phyloP scores from a whole-genome alignment of 2,113 vertebrate genomes.

The Thalassarche chlororhynchos region DNA sequence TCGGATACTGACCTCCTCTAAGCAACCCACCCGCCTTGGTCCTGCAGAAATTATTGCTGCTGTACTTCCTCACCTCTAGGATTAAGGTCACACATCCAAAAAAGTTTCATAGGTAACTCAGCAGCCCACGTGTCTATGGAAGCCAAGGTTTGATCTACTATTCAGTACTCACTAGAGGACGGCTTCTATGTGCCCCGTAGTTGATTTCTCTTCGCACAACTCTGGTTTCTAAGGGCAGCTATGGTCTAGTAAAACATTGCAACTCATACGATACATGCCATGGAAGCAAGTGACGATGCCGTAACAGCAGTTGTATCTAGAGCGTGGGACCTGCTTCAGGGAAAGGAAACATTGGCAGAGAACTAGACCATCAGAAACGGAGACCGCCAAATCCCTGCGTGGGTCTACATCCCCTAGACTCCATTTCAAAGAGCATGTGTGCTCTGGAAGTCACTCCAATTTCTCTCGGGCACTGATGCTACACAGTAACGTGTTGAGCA shows the following conservation, averaged over 20 bases:
- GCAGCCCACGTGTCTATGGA: not conserved
- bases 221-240: not conserved
- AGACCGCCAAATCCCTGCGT: not conserved
- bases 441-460: not conserved
- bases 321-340: rapidly evolving
- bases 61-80: not conserved
- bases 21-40: rapidly evolving
- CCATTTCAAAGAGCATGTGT: not conserved
- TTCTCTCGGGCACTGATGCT: not conserved
- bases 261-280: rapidly evolving
- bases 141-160: not conserved
- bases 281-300: rapidly evolving
- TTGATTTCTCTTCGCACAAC: not conserved
- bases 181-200: rapidly evolving
- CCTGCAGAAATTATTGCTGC: not conserved
- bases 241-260: not conserved
- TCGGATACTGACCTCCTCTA: not conserved
- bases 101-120: not conserved
- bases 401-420: not conserved
- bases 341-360: not conserved
- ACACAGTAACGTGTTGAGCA: not conserved
- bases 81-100: not conserved
- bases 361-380: not conserved
- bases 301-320: not conserved
- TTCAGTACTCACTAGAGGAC: rapidly evolving